Evolutionary conservation across 2,797 vertebrate genomes (phyloP).

Genomic region (Oreortyx pictus): DNA sequence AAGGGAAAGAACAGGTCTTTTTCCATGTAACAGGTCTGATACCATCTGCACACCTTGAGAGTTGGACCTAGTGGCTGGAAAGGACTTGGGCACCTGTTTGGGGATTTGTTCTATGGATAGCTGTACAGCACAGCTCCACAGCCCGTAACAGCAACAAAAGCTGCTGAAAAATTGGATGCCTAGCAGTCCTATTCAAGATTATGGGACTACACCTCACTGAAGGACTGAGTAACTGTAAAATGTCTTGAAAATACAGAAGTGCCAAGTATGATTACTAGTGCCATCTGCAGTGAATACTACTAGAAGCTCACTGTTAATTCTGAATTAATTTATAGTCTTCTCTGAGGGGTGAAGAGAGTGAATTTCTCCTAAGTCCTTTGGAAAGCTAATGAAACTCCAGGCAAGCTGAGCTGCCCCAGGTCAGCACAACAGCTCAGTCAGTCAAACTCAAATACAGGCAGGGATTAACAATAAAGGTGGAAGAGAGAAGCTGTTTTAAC

Average conservation of each 20-base stretch:
- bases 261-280: neutral
- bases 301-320: neutral
- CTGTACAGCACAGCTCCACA: neutral
- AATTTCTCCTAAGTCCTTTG: neutral
- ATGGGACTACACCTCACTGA: neutral
- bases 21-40: neutral
- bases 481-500: neutral
- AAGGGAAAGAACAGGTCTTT: neutral
- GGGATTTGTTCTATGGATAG: neutral
- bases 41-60: neutral
- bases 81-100: neutral
- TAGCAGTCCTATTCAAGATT: neutral
- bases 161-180: neutral
- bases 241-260: neutral
- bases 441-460: neutral
- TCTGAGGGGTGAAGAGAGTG: neutral
- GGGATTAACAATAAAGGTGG: neutral
- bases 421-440: neutral
- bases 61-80: neutral
- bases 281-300: neutral
- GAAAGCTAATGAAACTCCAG: neutral
- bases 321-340: neutral
- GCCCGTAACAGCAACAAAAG: neutral
- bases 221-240: neutral
- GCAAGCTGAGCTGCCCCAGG: fast-evolving